Evolutionary conservation across 2,888 invertebrate genomes (phyloP), one percentile per base, ranked within the genome.

Genomic region (Danaus chrysippus): DNA sequence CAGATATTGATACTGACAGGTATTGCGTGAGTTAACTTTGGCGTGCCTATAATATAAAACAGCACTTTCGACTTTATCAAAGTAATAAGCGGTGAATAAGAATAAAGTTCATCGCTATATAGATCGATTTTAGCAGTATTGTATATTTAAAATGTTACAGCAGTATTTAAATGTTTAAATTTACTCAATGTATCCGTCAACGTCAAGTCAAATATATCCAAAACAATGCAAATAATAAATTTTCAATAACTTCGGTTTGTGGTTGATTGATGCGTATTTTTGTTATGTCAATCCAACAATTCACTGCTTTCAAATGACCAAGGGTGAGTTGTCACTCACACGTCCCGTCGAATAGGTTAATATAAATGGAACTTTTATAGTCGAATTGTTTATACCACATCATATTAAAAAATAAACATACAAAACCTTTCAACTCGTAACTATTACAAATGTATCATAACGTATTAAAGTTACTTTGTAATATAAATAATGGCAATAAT

Each of bases 251-350:
- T 76, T 78, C 78, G 76, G 78, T 74, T 72, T 76, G 72, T 68
- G 75, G 80, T 77, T 78, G 82, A 78, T 71, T 81, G 80, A 79
- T 77, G 74, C 73, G 72, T 77, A 76, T 77, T 65, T 70, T 79
- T 76, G 79, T 84, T 83, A 77, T 80, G 85, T 82, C 84, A 81
- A 81, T 84, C 81, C 76, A 74, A 79, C 73, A 78, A 75, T 70
- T 76, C 76, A 73, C 70, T 78, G 81, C 73, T 70, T 73, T 68
- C 73, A 78, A 83, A 81, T 79, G 82, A 82, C 79, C 79, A 77
- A 65, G 67, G 62, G 66, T 55, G 72, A 64, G 71, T 75, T 71
- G 71, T 70, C 73, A 66, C 58, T 58, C 60, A 64, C 63, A 61
- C 63, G 56, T 63, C 59, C 59, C 54, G 62, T 56, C 57, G 64